Evolutionary conservation across 2,113 vertebrate species (phyloP).

Genomic region (Puffinus mauretanicus): DNA sequence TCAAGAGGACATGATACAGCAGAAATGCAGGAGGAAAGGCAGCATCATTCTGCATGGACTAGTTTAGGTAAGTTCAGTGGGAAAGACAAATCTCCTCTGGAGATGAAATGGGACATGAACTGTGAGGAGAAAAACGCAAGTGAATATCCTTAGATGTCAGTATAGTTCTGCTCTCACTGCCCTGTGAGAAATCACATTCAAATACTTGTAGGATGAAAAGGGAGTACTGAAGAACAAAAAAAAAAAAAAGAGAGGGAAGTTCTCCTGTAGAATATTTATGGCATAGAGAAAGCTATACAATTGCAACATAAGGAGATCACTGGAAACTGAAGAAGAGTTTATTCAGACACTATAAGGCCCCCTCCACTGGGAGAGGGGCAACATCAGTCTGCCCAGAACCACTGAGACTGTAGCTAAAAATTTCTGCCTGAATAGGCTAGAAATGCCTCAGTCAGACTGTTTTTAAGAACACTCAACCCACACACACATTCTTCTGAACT

Average conservation of each 20-base stretch:
- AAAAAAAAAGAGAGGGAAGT: neutral
- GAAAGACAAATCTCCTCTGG: neutral
- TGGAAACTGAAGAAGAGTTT: neutral
- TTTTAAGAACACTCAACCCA: conserved; percentile 15
- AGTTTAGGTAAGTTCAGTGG: neutral
- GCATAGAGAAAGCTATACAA: neutral
- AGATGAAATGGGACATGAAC: neutral
- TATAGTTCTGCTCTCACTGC: neutral
- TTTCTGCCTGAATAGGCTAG: neutral
- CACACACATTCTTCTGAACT: neutral
- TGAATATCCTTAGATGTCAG: neutral
- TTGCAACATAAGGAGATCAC: neutral
- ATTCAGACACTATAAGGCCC: neutral
- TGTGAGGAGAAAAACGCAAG: neutral
- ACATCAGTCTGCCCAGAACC: neutral
- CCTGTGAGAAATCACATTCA: neutral
- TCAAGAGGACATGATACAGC: neutral
- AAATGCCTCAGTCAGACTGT: conserved; percentile 18
- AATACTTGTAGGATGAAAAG: neutral
- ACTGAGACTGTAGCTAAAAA: neutral
- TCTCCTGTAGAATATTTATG: neutral
- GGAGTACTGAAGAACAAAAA: neutral
- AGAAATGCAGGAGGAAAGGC: neutral
- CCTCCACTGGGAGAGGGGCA: neutral
- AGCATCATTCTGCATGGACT: neutral